Evolutionary conservation across 1,140 invertebrate species (phyloP).

Genomic region (Bilobella aurantiaca): DNA sequence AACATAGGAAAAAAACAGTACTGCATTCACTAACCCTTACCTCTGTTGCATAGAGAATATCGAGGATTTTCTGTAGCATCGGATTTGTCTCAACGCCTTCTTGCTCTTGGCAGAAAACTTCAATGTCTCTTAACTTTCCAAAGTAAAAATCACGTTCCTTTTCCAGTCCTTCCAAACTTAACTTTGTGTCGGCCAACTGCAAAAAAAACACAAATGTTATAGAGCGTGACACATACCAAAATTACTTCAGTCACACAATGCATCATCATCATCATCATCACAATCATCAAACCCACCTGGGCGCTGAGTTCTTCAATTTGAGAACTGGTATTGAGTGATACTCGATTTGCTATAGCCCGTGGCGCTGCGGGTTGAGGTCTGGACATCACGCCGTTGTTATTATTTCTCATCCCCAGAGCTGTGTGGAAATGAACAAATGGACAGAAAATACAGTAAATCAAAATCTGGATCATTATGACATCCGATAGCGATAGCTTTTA

Average conservation of each 20-base stretch:
- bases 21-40: conserved; percentile 52
- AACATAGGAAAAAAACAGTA: too few relatives aligned
- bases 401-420: too few relatives aligned
- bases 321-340: conserved; percentile 33
- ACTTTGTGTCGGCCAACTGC: conserved; percentile 74
- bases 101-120: conserved; percentile 94
- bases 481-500: too few relatives aligned
- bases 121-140: conserved; percentile 93
- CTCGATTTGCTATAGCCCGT: too few relatives aligned
- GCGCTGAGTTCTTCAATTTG: conserved; percentile 54
- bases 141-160: conserved; percentile 99
- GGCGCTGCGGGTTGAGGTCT: too few relatives aligned
- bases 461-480: too few relatives aligned
- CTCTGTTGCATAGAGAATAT: conserved; percentile 97
- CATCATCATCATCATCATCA: neutral
- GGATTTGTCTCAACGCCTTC: conserved; percentile 59
- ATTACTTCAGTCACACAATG: too few relatives aligned
- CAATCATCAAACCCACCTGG: conserved; percentile 43
- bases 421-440: too few relatives aligned
- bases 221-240: too few relatives aligned
- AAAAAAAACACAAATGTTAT: too few relatives aligned
- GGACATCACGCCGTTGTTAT: too few relatives aligned
- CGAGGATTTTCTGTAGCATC: conserved; percentile 71
- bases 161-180: conserved; percentile 85
- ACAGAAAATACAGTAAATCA: too few relatives aligned